Conservation (phyloP, 2,888 invertebrate species). For the Glyphotaelius pellucidus region DNA sequence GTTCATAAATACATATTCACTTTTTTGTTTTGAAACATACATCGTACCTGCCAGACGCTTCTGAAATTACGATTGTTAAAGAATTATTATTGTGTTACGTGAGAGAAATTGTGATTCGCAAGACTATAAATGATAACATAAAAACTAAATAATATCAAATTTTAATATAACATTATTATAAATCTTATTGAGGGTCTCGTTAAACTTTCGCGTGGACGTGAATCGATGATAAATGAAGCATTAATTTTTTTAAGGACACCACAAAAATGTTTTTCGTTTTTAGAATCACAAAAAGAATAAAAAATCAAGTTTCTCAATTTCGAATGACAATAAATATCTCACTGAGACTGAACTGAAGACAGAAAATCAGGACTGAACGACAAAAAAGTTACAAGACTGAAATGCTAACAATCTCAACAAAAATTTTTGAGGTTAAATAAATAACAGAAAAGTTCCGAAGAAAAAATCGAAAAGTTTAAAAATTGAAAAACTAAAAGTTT, state of each 20-base stretch:
- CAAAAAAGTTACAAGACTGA: too few relatives aligned
- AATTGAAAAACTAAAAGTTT: background rate
- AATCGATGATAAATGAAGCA: background rate
- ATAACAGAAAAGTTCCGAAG: background rate
- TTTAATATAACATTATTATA: too few relatives aligned
- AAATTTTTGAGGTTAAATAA: background rate
- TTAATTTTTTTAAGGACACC: background rate
- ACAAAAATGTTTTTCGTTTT: too few relatives aligned
- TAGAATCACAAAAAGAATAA: background rate
- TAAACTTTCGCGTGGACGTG: background rate
- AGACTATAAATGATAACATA: background rate
- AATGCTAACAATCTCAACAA: too few relatives aligned
- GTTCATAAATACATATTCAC: slow-evolving; percentile 20
- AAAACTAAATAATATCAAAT: background rate
- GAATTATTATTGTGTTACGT: background rate
- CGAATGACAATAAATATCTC: background rate
- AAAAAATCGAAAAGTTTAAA: background rate
- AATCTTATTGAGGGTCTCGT: background rate
- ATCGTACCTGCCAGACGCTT: background rate
- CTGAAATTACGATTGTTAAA: background rate
- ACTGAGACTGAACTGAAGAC: background rate
- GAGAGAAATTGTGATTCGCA: background rate
- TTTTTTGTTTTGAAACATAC: slow-evolving; percentile 6
- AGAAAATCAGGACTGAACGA: background rate
- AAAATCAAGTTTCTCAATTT: background rate